A percentile compares a stretch with the other conserved stretches of the same genome.
Evolutionary conservation across 1,140 invertebrate species (phyloP).

Genomic region (Delia radicum): DNA sequence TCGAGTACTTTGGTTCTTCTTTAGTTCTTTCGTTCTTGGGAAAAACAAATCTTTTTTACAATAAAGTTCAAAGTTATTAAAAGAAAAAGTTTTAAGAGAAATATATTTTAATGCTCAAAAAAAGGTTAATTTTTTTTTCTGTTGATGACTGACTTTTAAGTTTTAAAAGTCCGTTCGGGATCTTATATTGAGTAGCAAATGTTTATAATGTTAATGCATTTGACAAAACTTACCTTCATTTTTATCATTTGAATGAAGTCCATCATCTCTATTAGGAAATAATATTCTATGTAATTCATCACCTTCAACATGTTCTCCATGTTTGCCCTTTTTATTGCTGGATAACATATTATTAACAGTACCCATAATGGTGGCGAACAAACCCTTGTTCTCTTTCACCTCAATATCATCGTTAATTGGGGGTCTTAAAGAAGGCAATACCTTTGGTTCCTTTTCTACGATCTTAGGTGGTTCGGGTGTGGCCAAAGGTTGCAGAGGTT

Average conservation of each 20-base stretch:
- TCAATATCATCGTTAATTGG: conserved; percentile 16
- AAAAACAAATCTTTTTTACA: too few relatives aligned
- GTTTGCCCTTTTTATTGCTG: conserved; percentile 31
- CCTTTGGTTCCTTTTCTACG: conserved; percentile 25
- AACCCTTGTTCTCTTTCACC: conserved; percentile 33
- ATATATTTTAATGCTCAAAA: too few relatives aligned
- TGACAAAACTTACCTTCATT: neutral
- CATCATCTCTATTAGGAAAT: conserved; percentile 29
- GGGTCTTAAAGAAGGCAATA: conserved; percentile 27
- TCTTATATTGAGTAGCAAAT: neutral
- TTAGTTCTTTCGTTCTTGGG: too few relatives aligned
- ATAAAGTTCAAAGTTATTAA: too few relatives aligned
- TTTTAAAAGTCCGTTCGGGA: too few relatives aligned
- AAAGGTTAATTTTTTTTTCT: too few relatives aligned
- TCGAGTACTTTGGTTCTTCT: too few relatives aligned
- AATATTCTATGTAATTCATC: conserved; percentile 38
- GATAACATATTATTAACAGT: conserved; percentile 48
- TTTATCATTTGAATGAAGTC: neutral
- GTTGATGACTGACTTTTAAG: too few relatives aligned
- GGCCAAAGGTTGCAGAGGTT: conserved; percentile 12
- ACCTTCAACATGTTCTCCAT: neutral
- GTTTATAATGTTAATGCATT: too few relatives aligned
- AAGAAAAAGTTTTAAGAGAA: too few relatives aligned
- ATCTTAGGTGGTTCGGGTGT: neutral
- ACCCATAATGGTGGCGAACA: conserved; percentile 48